phyloP scores from a whole-genome alignment of 2,888 invertebrate genomes.

The Tethea ocularis region DNA sequence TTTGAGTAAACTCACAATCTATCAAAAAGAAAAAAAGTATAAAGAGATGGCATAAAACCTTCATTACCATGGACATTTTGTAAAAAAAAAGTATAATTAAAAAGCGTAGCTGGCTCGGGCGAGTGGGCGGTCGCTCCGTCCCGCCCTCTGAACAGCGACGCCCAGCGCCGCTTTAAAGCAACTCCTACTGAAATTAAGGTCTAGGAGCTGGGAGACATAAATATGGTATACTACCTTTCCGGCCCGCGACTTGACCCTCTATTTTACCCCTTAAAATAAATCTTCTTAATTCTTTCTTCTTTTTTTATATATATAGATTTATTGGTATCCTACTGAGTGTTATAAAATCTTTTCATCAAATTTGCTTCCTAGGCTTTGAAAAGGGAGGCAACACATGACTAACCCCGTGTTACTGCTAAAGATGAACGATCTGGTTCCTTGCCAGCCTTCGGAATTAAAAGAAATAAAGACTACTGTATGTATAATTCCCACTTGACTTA shows the following conservation, averaged over 20 bases:
- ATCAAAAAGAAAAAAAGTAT: not conserved
- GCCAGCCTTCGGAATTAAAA: no score
- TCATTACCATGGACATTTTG: conserved; percentile 14
- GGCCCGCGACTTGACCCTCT: no score
- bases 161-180: conserved; percentile 73
- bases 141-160: conserved; percentile 74
- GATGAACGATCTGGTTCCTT: no score
- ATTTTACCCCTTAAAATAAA: no score
- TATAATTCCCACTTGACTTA: no score
- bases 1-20: not conserved
- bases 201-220: not conserved
- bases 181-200: conserved; percentile 54
- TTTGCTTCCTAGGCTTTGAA: no score
- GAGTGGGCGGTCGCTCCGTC: conserved; percentile 52
- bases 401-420: no score
- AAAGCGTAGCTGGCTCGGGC: conserved; percentile 30
- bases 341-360: no score
- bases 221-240: not conserved
- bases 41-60: conserved; percentile 1
- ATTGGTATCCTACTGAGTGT: no score
- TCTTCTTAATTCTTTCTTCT: not conserved
- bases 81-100: conserved; percentile 46
- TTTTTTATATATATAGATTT: no score
- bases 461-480: no score
- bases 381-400: no score